phyloP scores from a whole-genome alignment of 2,797 vertebrate species.

The Kryptopterus vitreolus region DNA sequence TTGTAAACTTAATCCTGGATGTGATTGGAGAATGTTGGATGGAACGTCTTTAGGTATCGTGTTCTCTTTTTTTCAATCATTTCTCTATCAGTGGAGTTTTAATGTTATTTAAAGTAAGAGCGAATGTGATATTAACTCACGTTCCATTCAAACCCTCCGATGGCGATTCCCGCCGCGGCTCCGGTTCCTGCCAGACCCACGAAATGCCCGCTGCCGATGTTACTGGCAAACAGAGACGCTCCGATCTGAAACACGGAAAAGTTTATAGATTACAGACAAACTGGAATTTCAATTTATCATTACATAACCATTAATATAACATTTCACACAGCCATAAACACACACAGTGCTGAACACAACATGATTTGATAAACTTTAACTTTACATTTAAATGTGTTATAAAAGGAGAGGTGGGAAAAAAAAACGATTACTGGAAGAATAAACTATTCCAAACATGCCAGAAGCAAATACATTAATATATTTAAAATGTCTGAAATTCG shows the following conservation, averaged over 20 bases:
- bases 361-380: too few relatives aligned
- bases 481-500: too few relatives aligned
- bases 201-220: conserved; percentile 94
- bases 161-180: conserved; percentile 85
- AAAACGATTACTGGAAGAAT: too few relatives aligned
- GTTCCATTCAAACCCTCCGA: conserved; percentile 91
- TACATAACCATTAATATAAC: too few relatives aligned
- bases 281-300: background rate
- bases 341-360: background rate
- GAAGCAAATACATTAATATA: too few relatives aligned
- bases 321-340: background rate
- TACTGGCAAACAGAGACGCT: conserved; percentile 94
- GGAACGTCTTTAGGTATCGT: too few relatives aligned
- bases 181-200: conserved; percentile 93
- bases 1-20: background rate
- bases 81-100: background rate
- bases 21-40: background rate
- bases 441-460: too few relatives aligned
- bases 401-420: too few relatives aligned
- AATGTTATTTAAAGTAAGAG: background rate
- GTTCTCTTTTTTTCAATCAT: background rate
- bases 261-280: background rate
- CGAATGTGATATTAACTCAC: conserved; percentile 73
- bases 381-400: too few relatives aligned
- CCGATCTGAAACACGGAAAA: conserved; percentile 79